Base-by-base conservation (phyloP, 1,140 invertebrate species). In the Bombus impatiens region DNA sequence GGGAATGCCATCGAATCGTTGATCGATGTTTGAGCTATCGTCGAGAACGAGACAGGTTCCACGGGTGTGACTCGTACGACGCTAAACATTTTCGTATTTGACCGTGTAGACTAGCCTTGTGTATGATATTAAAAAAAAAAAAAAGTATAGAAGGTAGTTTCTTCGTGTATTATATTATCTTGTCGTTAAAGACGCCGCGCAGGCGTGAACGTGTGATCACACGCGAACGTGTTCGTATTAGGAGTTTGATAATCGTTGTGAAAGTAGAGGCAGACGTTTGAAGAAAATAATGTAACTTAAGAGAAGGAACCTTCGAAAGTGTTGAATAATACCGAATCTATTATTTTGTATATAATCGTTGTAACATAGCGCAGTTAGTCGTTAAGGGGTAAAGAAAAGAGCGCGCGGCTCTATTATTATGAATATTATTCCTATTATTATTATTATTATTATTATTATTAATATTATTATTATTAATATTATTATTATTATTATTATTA, bases 301-400 rank as follows among this genome's bases (percentile, higher is more conserved):
- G 25, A 57, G 47, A 70, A 71, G 22, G 22, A 44, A 75, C 22
- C 71, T 40, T 10, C 35, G 70, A 62, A 67, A 53, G 37, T 22
- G 74, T 68, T 57, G 22, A 37, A 68, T 37, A 79, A 35, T 68
- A 65, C 15, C 2, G 87, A 53, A 86, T 89, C 77, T 91, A 92
- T 92, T 92, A 88, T 93, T 93, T 93, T 94, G 93, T 94, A 94
- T 75, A 94, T 94, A 94, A 91, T 91, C 81, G 90, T 93, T 94
- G 94, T 94, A 95, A 92, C 62, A 95, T 93, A 94, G 90, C 80
- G 88, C 82, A 80, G 65, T 78, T 83, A 85, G 78, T 65, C 68
- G 74, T 68, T 89, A 87, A 68, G 77, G 57, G 47, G 47, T 22
- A 47, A 53, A 35, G 79, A 53, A 75, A 44, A 81, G 86, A 75